Percentiles rank a stretch among this genome's conserved stretches.
Evolutionary conservation across 2,797 vertebrate species (phyloP).

Genomic region (Bryconaethiops microstoma): DNA sequence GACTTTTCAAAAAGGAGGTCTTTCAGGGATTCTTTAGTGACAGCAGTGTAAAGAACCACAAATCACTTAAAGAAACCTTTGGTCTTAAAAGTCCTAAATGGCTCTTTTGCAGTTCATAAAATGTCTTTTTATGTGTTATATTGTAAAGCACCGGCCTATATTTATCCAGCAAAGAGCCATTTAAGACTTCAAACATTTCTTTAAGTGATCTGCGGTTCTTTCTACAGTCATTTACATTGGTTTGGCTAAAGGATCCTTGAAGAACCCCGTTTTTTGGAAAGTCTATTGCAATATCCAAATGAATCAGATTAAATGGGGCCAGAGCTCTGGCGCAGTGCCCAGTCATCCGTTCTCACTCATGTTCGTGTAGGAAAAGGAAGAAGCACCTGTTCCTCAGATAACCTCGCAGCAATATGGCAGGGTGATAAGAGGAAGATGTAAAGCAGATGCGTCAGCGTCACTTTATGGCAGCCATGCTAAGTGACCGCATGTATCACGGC

Average conservation of each 20-base stretch:
- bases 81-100: too few relatives aligned
- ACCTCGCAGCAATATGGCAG: conserved; percentile 29
- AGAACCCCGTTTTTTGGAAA: neutral
- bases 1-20: too few relatives aligned
- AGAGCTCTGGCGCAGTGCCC: neutral
- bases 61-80: too few relatives aligned
- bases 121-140: too few relatives aligned
- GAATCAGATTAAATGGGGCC: neutral
- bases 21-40: too few relatives aligned
- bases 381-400: conserved; percentile 39
- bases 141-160: too few relatives aligned
- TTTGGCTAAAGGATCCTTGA: too few relatives aligned
- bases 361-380: neutral
- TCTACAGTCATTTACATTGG: neutral
- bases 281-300: neutral
- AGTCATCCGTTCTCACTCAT: conserved; percentile 11
- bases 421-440: conserved; percentile 31
- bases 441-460: conserved; percentile 30
- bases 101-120: too few relatives aligned
- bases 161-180: too few relatives aligned
- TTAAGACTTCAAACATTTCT: too few relatives aligned
- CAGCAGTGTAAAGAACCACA: too few relatives aligned
- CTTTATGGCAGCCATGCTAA: conserved; percentile 26
- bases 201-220: too few relatives aligned
- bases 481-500: conserved; percentile 15